Base-by-base conservation (phyloP, 2,888 invertebrate species). In the Polydrusus cervinus region DNA sequence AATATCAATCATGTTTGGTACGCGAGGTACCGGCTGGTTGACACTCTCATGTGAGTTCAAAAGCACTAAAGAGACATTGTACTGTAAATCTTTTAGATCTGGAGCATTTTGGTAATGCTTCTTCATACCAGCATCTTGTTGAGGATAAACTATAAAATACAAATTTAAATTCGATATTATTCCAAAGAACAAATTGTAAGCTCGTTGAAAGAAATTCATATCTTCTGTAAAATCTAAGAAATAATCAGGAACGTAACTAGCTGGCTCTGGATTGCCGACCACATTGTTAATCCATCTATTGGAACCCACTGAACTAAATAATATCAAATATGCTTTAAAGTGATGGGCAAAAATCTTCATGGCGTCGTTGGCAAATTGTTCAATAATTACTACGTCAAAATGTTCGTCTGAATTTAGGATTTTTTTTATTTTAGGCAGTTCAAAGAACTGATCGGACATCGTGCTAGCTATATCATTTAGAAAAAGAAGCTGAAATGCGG, bases 191-290 rank as follows among this genome's bases (percentile, higher is more conserved):
- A 88, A 85, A 80, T 91, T 92, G 25, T 86, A 82, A 0, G 90
- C 57, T 77, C 92, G 84, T 79, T 89, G 88, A 81, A 84, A 84
- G 77, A 92, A 91, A 30, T 84, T 88, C 84, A 89, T 89, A 61
- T 82, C 83, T 34, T 20, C 30, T 14, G 25, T 40, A 11, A 64
- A 74, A 20, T 49, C 62, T 38, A 76, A 49, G 0, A 76, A 45
- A n/a, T 67, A 1, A 53, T 77, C 74, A 0, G 90, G 89, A 43
- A 89, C 87, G 82, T 88, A 89, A 0, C 90, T 88, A 80, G 87
- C 87, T 0, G 89, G 88, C 0, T 85, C 83, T 2, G 89, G 87
- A 62, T 88, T 83, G 0, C 89, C 89, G 83, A 89, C 86, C 77
- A 87, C 84, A 65, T 87, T 86, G 66, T 88, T 88, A 79, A 89